Evolutionary conservation across 2,888 invertebrate species (phyloP), one percentile per base, ranked within the genome.

Genomic region (Drosophila macrothrix): DNA sequence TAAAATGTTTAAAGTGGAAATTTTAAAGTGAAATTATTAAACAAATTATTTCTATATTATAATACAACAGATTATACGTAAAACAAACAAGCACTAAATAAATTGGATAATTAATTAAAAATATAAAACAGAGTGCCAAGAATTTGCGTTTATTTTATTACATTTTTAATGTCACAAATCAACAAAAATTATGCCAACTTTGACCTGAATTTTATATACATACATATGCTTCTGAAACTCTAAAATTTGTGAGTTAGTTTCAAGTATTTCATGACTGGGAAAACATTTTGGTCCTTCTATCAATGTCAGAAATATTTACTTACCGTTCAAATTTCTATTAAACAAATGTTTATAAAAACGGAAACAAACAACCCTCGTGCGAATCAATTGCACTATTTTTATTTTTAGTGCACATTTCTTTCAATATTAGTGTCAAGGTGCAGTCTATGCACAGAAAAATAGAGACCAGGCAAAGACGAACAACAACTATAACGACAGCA

Each of bases 381-480:
- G 68, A 70, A 81, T 78, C 74, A 78, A 85, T 83, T 84, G 73
- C 65, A 73, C 74, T 77, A 80, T 83, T 82, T 90, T 74, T 87
- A 87, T 79, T 80, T 85, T 83, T 84, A 73, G 77, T 79, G 69
- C 72, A 76, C 73, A 83, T 87, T 82, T 76, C 67, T 81, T 76
- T 82, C 74, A 84, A 87, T 89, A 89, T 90, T 84, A 89, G 90
- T 89, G 87, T 90, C 87, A 87, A 87, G 87, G 87, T 89, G 90
- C 83, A 88, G 81, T 67, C 72, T 78, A 70, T 76, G 85, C 83
- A 74, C 66, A 56, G 56, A 71, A 74, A 70, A 65, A 64, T 49
- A 66, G 33, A 65, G 71, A 67, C 65, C 55, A 60, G 49, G 72
- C 62, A 58, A 63, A 78, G 66, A 72, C 62, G 58, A 67, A 61